Percentiles rank a stretch among this genome's conserved stretches.
phyloP scores from a whole-genome alignment of 2,113 vertebrate species.

The Zootoca vivipara region DNA sequence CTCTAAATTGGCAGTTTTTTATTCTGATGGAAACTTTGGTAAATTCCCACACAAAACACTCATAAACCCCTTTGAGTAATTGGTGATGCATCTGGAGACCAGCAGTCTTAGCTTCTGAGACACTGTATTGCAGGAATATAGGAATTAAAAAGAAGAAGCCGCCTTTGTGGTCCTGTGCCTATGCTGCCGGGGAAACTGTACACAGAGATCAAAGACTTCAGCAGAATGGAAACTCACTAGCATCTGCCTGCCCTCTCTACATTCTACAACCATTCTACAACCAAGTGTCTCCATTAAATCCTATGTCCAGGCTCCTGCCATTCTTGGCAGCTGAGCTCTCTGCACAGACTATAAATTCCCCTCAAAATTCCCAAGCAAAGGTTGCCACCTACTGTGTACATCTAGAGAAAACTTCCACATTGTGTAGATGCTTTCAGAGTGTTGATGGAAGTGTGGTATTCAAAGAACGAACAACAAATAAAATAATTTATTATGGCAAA shows the following conservation, averaged over 20 bases:
- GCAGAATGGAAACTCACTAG: not conserved
- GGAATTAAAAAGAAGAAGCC: not conserved
- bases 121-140: not conserved
- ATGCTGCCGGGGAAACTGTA: not conserved
- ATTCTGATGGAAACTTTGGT: not conserved
- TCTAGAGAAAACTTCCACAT: too few relatives aligned
- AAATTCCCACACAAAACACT: not conserved
- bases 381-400: too few relatives aligned
- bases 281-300: too few relatives aligned
- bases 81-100: not conserved
- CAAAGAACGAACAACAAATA: too few relatives aligned
- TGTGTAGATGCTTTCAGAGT: too few relatives aligned
- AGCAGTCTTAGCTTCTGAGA: not conserved
- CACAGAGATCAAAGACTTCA: not conserved
- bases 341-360: not conserved
- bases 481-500: too few relatives aligned
- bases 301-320: not conserved
- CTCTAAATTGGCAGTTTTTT: not conserved
- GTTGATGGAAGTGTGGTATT: too few relatives aligned
- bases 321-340: not conserved
- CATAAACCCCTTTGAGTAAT: not conserved
- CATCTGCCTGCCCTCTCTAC: not conserved
- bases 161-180: too few relatives aligned
- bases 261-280: too few relatives aligned
- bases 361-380: not conserved